phyloP scores from a whole-genome alignment of 2,113 vertebrate genomes.

The Egretta garzetta region DNA sequence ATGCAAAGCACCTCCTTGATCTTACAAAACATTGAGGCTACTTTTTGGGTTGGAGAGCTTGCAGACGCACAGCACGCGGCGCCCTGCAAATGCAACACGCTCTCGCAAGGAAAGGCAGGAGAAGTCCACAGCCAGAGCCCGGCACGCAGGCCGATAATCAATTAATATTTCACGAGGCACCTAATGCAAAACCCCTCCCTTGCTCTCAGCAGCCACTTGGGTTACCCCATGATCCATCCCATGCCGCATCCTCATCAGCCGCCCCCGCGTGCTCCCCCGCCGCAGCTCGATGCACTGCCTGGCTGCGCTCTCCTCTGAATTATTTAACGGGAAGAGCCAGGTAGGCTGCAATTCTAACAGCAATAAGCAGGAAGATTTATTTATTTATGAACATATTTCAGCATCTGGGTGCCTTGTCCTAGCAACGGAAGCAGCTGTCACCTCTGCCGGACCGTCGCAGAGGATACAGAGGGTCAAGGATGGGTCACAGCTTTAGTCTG shows the following conservation, averaged over 20 bases:
- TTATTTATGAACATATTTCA: slow-evolving; percentile 7
- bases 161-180: neutral
- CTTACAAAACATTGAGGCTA: neutral
- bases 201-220: neutral
- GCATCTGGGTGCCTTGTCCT: neutral
- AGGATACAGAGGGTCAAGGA: neutral
- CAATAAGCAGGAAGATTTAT: neutral
- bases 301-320: neutral
- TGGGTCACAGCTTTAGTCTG: neutral
- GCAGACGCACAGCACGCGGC: neutral
- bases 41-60: neutral
- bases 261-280: neutral
- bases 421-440: neutral
- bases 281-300: neutral
- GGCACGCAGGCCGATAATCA: accelerated
- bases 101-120: neutral
- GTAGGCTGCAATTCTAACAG: slow-evolving; percentile 31
- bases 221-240: neutral
- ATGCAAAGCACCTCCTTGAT: neutral
- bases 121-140: neutral
- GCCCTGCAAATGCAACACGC: accelerated
- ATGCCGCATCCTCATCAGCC: accelerated
- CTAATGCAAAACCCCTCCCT: neutral
- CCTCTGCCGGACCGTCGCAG: neutral
- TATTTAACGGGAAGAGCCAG: neutral